These are phyloP conservation scores for Diceros bicornis DNA, from an alignment of 2,797 vertebrate species.

Conservation along the genomic window DNA sequence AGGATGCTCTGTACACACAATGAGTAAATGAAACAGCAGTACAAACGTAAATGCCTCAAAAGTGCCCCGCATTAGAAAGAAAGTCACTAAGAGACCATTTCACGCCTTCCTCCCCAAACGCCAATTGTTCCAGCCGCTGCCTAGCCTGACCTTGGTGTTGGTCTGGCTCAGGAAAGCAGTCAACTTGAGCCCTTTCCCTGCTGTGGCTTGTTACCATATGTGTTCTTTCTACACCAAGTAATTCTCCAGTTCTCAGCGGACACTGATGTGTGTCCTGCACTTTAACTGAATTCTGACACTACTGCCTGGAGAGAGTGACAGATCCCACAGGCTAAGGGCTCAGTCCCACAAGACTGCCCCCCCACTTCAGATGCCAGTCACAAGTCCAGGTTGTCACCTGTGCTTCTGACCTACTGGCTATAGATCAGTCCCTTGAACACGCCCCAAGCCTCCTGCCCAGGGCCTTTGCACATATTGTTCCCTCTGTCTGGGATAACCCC, in stretches of 20 bases:
- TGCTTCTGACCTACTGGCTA: background rate
- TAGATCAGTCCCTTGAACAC: background rate
- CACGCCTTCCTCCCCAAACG: background rate
- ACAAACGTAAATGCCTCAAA: background rate
- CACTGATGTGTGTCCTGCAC: background rate
- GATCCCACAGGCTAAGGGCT: background rate
- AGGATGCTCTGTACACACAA: background rate
- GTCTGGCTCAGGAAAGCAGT: background rate
- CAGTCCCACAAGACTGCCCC: background rate
- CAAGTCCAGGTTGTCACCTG: background rate
- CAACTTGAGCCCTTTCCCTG: background rate
- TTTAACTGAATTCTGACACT: background rate
- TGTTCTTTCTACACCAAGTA: no score
- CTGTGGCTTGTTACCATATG: no score
- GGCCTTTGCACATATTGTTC: background rate
- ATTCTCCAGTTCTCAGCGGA: background rate
- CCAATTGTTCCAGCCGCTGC: background rate
- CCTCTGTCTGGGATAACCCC: background rate
- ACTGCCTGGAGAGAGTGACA: background rate
- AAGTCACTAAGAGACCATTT: background rate
- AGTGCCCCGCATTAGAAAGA: rapidly evolving
- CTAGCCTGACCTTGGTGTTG: background rate
- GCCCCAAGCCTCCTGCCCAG: background rate
- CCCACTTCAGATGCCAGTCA: background rate
- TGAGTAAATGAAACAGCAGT: background rate